phyloP scores from a whole-genome alignment of 2,797 vertebrate genomes.

The Anas georgica region DNA sequence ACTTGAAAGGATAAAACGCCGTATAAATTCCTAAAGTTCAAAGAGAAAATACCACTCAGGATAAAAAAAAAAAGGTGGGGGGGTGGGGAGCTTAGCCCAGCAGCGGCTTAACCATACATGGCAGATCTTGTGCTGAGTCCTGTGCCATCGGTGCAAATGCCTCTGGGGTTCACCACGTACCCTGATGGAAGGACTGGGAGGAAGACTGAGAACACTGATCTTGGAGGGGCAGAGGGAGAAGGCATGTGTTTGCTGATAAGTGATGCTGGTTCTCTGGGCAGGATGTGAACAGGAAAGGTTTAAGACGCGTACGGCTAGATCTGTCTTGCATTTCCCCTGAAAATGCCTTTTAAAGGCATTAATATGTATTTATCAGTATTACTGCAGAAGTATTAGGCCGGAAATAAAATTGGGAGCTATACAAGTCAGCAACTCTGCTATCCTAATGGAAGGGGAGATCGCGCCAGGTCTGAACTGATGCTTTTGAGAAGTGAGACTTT shows the following conservation, averaged over 20 bases:
- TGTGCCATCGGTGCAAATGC: constrained; percentile 39
- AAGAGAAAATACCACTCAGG: constrained; percentile 67
- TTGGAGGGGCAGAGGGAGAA: background rate
- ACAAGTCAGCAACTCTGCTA: background rate
- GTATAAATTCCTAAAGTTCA: constrained; percentile 68
- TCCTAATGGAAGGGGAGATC: background rate
- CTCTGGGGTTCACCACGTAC: constrained; percentile 49
- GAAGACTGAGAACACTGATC: constrained; percentile 10
- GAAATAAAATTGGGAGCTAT: background rate
- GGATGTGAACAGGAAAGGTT: background rate
- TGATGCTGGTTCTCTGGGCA: background rate
- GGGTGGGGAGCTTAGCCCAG: constrained; percentile 46
- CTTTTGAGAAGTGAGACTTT: background rate
- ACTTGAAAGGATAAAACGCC: constrained; percentile 59
- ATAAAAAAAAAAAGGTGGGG: constrained; percentile 40
- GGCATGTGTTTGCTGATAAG: background rate
- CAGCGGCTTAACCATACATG: constrained; percentile 61
- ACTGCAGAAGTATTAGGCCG: background rate
- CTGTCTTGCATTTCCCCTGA: background rate
- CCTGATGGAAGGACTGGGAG: constrained; percentile 23
- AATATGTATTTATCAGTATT: background rate
- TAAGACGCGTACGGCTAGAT: background rate
- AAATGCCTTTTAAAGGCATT: background rate
- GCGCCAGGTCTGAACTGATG: background rate
- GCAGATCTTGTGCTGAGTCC: constrained; percentile 61